Conservation (phyloP, 1,140 invertebrate species). For the roundworm (Caenorhabditis elegans) region WBcel235 BX284604.4:7635501-7636000, state of each 20-base stretch:
- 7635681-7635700: background rate
- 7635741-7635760: no score
- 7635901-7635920: background rate
- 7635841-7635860: conserved; percentile 18
- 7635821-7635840: conserved; percentile 4
- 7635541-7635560: background rate
- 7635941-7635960: background rate
- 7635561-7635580: conserved; percentile 28
- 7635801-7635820: background rate
- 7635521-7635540: no score
- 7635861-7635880: background rate
- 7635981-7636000: background rate
- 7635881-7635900: conserved; percentile 19
- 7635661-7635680: background rate
- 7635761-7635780: no score
- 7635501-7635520: no score
- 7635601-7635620: conserved; percentile 24
- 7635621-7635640: conserved; percentile 31
- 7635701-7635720: background rate
- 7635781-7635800: background rate
- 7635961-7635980: background rate
- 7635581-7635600: conserved; percentile 9
- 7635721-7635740: background rate
- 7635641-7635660: background rate
- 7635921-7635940: conserved; percentile 20